Conservation (phyloP, 2,888 invertebrate genomes). For the Coecobrya sp. region DNA sequence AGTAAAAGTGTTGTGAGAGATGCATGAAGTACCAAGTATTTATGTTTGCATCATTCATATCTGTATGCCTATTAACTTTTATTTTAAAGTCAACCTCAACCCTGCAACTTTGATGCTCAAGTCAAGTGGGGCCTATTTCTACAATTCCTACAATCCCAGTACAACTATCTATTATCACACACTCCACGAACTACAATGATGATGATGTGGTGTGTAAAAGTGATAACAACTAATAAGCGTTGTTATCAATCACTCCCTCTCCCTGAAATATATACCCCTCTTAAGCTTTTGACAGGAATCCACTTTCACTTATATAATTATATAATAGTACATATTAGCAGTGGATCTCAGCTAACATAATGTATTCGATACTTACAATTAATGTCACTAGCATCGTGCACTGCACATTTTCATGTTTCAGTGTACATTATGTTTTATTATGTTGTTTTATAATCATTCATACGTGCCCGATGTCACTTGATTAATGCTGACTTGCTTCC, state of each 20-base stretch:
- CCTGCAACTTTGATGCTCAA: neutral
- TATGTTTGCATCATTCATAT: too few relatives aligned
- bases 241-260: slow-evolving; percentile 49
- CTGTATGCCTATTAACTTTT: neutral
- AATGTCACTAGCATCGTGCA: neutral
- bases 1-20: neutral
- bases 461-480: neutral
- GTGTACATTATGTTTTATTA: neutral
- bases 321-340: neutral
- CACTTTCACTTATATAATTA: slow-evolving; percentile 46
- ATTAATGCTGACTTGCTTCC: neutral
- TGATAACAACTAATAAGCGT: slow-evolving; percentile 32
- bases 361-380: neutral
- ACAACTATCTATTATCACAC: neutral
- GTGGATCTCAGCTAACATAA: neutral
- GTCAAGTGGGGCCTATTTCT: neutral
- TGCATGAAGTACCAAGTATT: neutral
- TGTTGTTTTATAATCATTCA: neutral
- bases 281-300: neutral
- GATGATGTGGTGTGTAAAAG: slow-evolving; percentile 28
- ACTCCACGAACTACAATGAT: neutral
- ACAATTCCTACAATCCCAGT: neutral
- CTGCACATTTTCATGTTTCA: neutral
- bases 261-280: neutral
- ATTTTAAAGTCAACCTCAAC: slow-evolving; percentile 24